Evolutionary conservation across 2,888 invertebrate species (phyloP).

Genomic region (Dicyrtomina minuta): DNA sequence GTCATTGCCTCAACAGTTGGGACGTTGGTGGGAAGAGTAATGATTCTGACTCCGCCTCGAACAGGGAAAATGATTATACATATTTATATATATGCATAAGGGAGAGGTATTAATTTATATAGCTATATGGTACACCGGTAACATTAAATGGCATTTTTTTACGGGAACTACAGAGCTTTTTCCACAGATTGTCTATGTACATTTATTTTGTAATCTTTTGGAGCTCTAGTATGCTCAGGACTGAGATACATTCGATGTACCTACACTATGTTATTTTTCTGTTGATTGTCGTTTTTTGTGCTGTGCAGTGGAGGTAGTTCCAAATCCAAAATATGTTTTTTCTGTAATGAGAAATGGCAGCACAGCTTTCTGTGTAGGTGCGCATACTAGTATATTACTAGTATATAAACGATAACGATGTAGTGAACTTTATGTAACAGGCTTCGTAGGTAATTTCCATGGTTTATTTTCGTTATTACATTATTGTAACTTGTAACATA

Average conservation of each 20-base stretch:
- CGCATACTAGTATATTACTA: no score
- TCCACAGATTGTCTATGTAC: neutral
- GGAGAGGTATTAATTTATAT: neutral
- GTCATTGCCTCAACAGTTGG: conserved; percentile 25
- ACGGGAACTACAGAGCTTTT: neutral
- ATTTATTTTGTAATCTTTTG: conserved; percentile 1
- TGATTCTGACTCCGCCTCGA: conserved; percentile 26
- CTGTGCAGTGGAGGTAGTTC: no score
- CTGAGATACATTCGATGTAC: neutral
- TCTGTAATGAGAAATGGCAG: no score
- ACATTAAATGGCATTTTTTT: conserved; percentile 20
- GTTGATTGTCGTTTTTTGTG: neutral
- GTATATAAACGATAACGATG: no score
- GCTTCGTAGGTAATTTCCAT: no score
- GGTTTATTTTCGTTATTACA: no score
- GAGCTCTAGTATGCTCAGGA: neutral
- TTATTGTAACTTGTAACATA: no score
- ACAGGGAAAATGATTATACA: conserved; percentile 24
- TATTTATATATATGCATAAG: neutral
- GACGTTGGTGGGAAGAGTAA: conserved; percentile 32
- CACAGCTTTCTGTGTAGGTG: no score
- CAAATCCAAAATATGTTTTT: no score
- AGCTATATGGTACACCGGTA: conserved; percentile 10
- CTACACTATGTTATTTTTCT: conserved; percentile 1
- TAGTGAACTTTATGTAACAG: no score